Conservation (phyloP, 53 echinoderm and acorn worm species). For the Zoroaster sp. region DNA sequence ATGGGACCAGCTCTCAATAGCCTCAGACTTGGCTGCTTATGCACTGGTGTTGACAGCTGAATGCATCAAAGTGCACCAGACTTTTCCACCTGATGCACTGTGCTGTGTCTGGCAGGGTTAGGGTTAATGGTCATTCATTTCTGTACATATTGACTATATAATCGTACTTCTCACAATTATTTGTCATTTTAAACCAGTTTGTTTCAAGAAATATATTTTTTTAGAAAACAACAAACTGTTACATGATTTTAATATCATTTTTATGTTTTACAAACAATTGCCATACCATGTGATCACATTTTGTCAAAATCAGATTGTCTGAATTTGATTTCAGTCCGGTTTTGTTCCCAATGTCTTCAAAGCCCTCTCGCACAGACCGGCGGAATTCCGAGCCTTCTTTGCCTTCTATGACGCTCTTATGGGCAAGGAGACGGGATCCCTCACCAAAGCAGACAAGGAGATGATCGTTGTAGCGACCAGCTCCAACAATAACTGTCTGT, state of each 20-base stretch:
- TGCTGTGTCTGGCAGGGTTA: too few species aligned
- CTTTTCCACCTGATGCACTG: too few species aligned
- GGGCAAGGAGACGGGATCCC: slow-evolving; percentile 85
- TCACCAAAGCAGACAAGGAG: slow-evolving; percentile 94
- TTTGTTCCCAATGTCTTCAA: slow-evolving; percentile 97
- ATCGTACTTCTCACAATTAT: not conserved
- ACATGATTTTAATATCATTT: too few species aligned
- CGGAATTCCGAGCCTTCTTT: slow-evolving; percentile 93
- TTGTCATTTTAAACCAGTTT: not conserved
- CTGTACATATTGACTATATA: too few species aligned
- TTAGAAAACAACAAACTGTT: not conserved
- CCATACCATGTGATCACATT: too few species aligned
- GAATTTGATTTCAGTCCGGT: slow-evolving; percentile 69
- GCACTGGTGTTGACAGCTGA: too few species aligned
- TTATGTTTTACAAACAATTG: too few species aligned
- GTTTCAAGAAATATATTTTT: not conserved
- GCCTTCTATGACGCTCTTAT: slow-evolving; percentile 83
- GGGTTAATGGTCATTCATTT: too few species aligned
- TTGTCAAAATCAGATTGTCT: not conserved
- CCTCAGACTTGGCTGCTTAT: too few species aligned
- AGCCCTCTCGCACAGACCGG: slow-evolving; percentile 82
- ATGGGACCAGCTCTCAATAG: too few species aligned
- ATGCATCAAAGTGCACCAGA: too few species aligned
- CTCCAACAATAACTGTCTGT: slow-evolving; percentile 86
- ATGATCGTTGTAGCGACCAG: slow-evolving; percentile 95